Conservation (phyloP, 2,888 invertebrate species). For the Erebia aethiops region DNA sequence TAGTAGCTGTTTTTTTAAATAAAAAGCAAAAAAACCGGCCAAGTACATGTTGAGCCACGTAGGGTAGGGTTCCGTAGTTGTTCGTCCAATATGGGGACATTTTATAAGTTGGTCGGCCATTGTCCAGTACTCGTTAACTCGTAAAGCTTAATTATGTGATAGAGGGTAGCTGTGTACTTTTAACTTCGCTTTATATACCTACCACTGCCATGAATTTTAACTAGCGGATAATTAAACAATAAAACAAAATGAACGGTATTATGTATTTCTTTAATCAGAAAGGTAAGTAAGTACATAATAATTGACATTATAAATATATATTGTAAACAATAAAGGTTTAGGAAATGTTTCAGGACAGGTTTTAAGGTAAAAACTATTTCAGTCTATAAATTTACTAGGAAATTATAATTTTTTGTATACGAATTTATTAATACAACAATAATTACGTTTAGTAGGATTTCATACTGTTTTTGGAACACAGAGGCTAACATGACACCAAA, state of each 20-base stretch:
- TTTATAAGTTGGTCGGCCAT: too few species aligned
- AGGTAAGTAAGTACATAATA: conserved; percentile 45
- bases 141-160: too few species aligned
- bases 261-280: conserved; percentile 43
- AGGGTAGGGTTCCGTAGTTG: too few species aligned
- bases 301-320: conserved; percentile 44
- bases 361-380: conserved; percentile 55
- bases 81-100: too few species aligned
- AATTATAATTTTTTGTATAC: conserved; percentile 31
- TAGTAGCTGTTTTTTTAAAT: too few species aligned
- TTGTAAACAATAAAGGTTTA: conserved; percentile 43
- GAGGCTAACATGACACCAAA: conserved; percentile 18
- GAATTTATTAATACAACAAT: conserved; percentile 20
- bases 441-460: conserved; percentile 32
- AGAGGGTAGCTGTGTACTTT: too few species aligned
- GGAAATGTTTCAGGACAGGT: conserved; percentile 42
- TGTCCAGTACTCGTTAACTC: too few species aligned
- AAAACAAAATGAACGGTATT: conserved; percentile 36
- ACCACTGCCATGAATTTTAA: not conserved
- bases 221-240: not conserved
- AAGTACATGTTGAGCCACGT: too few species aligned
- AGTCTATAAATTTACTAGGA: conserved; percentile 53
- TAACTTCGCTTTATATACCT: too few species aligned
- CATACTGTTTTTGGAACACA: conserved; percentile 21
- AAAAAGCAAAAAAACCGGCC: too few species aligned